A percentile compares a stretch with the other conserved stretches of the same genome.
phyloP scores from a whole-genome alignment of 2,888 invertebrate genomes.

The Pegoplata infirma region DNA sequence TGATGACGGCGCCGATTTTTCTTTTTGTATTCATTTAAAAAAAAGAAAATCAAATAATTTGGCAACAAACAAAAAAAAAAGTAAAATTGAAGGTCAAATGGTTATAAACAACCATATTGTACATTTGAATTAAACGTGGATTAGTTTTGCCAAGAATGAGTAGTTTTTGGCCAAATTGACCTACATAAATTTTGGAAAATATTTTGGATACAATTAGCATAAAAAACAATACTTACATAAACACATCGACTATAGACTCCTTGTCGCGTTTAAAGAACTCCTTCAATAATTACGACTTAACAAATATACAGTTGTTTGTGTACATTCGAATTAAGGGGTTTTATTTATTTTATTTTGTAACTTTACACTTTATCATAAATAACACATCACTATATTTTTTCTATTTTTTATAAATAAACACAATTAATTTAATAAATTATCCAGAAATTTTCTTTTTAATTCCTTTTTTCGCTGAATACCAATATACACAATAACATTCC shows the following conservation, averaged over 20 bases:
- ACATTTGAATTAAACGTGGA: too few relatives aligned
- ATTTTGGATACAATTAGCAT: neutral
- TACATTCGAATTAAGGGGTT: neutral
- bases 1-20: neutral
- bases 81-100: constrained; percentile 22
- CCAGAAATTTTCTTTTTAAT: constrained; percentile 5
- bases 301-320: constrained; percentile 48
- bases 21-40: neutral
- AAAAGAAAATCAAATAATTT: too few relatives aligned
- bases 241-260: neutral
- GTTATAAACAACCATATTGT: too few relatives aligned
- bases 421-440: too few relatives aligned
- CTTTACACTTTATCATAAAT: neutral
- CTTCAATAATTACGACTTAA: constrained; percentile 47
- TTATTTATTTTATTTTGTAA: neutral
- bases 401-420: too few relatives aligned
- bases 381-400: too few relatives aligned
- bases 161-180: too few relatives aligned
- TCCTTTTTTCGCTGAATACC: constrained; percentile 2
- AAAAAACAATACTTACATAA: constrained; percentile 39
- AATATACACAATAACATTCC: constrained; percentile 11
- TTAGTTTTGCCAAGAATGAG: too few relatives aligned
- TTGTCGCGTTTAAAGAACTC: too few relatives aligned
- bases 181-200: constrained; percentile 44
- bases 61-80: neutral